Evolutionary conservation across 2,797 vertebrate genomes (phyloP), one percentile per base, ranked within the genome.

Genomic region (Synaphobranchus kaupii): DNA sequence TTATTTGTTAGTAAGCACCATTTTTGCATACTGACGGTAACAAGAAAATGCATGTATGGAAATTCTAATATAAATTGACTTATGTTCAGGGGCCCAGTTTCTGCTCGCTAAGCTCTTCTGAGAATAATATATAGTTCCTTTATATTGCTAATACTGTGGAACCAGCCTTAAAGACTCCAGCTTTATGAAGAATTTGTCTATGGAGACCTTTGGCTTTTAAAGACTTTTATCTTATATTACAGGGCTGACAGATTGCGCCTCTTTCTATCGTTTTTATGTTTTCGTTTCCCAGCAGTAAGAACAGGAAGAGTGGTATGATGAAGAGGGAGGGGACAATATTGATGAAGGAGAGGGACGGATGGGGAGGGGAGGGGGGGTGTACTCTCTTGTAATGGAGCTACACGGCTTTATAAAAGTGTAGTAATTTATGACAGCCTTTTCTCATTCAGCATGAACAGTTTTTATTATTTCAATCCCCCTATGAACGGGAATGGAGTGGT

Each of bases 41-140:
- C 97, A 98, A 98, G 98, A 98, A 99, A 99, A 98, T 98, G 98
- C 98, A 98, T 97, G 97, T 98, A 99, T 98, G 97, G 97, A 97
- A 98, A 98, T 98, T 97, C 97, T 97, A 98, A 99, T 98, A 98
- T 98, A 99, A 98, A 99, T 97, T 98, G 98, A 99, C 97, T 98
- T 98, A 98, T 98, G 97, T 96, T 96, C 95, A 95, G 96, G 95
- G 93, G 95, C 94, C 94, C 93, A 93, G 96, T 96, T 97, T 98
- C 93, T 99, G 98, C 98, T 95, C 97, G 94, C 97, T 98, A 98
- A 98, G 98, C 98, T 98, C 96, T 98, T 98, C 97, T 97, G 95
- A 95, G 97, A 97, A 97, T 96, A 96, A 95, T 94, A 95, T 96
- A 95, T 96, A 96, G 96, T 97, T 97, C 96, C 97, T 96, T 97